A percentile compares a stretch with the other conserved stretches of the same genome.
Evolutionary conservation across 1,140 invertebrate species (phyloP).

Genomic region (Ceratoteleas bidentatus): DNA sequence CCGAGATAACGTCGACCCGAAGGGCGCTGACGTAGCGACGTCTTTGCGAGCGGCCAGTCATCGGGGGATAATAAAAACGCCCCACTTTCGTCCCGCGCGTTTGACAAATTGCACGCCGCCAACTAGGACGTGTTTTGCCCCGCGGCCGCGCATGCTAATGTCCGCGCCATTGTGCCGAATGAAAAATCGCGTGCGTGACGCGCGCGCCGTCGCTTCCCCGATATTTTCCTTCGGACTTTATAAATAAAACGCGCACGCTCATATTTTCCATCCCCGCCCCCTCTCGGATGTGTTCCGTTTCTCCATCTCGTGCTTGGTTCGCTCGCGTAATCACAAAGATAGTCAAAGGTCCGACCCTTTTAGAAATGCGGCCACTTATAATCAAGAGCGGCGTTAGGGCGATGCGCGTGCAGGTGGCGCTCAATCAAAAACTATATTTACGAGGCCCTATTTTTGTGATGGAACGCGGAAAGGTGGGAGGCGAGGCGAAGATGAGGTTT

Average conservation of each 20-base stretch:
- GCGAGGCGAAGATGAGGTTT: no score
- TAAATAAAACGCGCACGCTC: slow-evolving; percentile 47
- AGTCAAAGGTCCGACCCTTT: slow-evolving; percentile 24
- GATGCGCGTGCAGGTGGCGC: slow-evolving; percentile 17
- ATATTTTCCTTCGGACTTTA: slow-evolving; percentile 52
- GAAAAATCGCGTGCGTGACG: slow-evolving; percentile 42
- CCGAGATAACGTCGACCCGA: not conserved
- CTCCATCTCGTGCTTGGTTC: no score
- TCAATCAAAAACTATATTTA: slow-evolving; percentile 52
- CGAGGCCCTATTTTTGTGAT: slow-evolving; percentile 38
- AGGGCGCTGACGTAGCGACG: not conserved
- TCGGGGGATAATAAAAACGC: slow-evolving; percentile 26
- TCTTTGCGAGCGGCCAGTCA: not conserved
- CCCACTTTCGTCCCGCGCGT: slow-evolving; percentile 27
- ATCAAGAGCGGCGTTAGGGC: slow-evolving; percentile 13
- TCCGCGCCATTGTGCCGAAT: slow-evolving; percentile 34
- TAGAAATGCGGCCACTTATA: slow-evolving; percentile 30
- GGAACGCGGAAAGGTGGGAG: no score
- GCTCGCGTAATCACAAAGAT: slow-evolving; percentile 2
- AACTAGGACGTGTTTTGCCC: slow-evolving; percentile 32
- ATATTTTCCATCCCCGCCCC: slow-evolving; percentile 7
- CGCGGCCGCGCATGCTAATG: slow-evolving; percentile 25
- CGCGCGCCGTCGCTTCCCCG: slow-evolving; percentile 44
- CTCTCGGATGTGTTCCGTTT: no score
- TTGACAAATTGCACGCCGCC: slow-evolving; percentile 33